A percentile compares a stretch with the other conserved stretches of the same genome.
phyloP scores from a whole-genome alignment of 2,113 vertebrate species.

The Hyperopisus bebe region DNA sequence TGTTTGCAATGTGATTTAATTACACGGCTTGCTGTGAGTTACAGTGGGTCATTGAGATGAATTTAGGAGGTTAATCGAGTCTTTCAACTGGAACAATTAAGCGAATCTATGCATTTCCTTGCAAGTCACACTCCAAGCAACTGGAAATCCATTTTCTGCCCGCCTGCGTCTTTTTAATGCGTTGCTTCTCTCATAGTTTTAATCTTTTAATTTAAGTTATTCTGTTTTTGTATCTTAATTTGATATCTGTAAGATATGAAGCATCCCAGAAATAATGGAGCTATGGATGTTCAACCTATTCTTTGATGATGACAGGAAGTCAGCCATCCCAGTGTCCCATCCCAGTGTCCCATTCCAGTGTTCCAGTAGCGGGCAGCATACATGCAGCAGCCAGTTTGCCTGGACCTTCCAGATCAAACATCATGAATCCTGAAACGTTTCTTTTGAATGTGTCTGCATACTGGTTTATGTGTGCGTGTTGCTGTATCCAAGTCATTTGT shows the following conservation, averaged over 20 bases:
- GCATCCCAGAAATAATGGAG: background rate
- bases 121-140: background rate
- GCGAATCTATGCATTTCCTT: background rate
- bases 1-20: conserved; percentile 6
- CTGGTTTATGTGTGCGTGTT: background rate
- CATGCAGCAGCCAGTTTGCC: background rate
- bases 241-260: background rate
- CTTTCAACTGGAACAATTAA: background rate
- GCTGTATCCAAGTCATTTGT: background rate
- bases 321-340: no score
- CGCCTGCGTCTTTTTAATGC: background rate
- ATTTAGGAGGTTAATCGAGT: background rate
- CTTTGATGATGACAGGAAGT: background rate
- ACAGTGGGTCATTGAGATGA: background rate
- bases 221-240: background rate
- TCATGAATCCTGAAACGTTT: background rate
- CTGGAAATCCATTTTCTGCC: background rate
- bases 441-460: background rate
- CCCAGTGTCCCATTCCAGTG: no score
- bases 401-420: background rate
- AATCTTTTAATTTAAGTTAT: background rate
- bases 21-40: background rate
- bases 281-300: background rate
- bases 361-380: background rate
- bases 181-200: background rate